Conservation (phyloP, 2,888 invertebrate genomes). For the Pardosa pseudoannulata region DNA sequence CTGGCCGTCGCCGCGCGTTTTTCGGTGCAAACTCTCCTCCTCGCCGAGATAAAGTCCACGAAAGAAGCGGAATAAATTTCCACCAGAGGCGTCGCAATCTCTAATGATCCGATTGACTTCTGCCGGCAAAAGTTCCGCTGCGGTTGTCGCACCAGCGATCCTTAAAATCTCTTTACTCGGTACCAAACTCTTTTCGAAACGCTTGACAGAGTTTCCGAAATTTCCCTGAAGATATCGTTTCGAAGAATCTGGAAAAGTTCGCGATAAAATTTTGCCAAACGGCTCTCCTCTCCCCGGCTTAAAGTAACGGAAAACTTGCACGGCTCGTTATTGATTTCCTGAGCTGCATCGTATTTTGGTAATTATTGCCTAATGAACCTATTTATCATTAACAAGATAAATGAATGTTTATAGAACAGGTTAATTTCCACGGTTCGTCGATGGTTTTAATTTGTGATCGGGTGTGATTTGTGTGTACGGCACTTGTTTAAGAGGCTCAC, state of each 20-base stretch:
- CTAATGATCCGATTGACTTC: neutral
- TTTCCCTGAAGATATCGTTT: conserved; percentile 2
- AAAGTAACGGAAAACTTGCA: neutral
- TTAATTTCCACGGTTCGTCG: neutral
- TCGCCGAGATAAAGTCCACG: neutral
- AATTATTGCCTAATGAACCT: conserved; percentile 7
- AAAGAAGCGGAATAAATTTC: conserved; percentile 10
- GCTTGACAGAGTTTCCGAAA: conserved; percentile 3
- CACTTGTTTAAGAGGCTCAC: too few relatives aligned
- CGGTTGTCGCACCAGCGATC: neutral
- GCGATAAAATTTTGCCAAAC: neutral
- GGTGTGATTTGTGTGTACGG: too few relatives aligned
- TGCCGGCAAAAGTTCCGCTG: neutral
- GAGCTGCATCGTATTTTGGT: neutral
- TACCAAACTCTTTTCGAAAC: neutral
- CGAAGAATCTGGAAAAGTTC: neutral
- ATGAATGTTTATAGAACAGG: neutral
- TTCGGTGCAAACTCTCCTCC: too few relatives aligned
- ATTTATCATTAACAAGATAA: conserved; percentile 3
- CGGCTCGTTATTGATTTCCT: neutral
- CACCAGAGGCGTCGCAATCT: neutral
- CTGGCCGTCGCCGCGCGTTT: too few relatives aligned
- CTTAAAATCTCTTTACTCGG: neutral
- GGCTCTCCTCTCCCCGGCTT: neutral
- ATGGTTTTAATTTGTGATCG: too few relatives aligned